phyloP scores from a whole-genome alignment of 2,797 vertebrate genomes.

The Acanthornis magna region DNA sequence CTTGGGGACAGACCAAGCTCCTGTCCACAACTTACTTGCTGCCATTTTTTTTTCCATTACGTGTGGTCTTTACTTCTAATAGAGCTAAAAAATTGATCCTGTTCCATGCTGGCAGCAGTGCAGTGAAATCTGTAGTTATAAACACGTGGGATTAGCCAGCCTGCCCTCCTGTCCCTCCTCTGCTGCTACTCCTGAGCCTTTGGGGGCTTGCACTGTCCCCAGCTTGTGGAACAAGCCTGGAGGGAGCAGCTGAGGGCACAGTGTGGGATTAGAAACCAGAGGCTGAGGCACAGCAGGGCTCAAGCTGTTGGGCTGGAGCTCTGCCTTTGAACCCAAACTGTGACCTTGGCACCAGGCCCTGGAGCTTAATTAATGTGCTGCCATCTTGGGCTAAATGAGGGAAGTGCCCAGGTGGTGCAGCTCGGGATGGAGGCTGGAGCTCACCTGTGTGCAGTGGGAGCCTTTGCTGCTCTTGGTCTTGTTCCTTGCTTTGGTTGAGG shows the following conservation, averaged over 20 bases:
- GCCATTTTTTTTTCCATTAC: not conserved
- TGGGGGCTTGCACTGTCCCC: not conserved
- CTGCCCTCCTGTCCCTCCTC: not conserved
- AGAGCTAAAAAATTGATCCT: not conserved
- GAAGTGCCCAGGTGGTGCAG: not conserved
- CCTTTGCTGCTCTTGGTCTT: not conserved
- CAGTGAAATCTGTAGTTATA: not conserved
- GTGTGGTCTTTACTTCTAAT: not conserved
- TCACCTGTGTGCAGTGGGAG: not conserved
- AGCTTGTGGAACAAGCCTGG: not conserved
- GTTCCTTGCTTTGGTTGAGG: not conserved
- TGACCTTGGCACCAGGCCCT: not conserved
- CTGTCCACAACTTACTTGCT: not conserved
- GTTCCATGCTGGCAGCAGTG: not conserved
- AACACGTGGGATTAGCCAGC: not conserved
- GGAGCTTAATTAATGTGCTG: not conserved
- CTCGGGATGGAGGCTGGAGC: not conserved
- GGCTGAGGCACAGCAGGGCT: not conserved
- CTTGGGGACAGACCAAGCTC: not conserved
- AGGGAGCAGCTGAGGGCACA: not conserved
- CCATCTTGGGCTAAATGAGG: not conserved
- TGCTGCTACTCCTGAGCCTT: not conserved
- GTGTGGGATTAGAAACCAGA: not conserved
- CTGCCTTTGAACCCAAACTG: slow-evolving; percentile 5
- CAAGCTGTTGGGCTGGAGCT: not conserved